Evolutionary conservation across 2,888 invertebrate species (phyloP).

Genomic region (Apocheima hispidaria): DNA sequence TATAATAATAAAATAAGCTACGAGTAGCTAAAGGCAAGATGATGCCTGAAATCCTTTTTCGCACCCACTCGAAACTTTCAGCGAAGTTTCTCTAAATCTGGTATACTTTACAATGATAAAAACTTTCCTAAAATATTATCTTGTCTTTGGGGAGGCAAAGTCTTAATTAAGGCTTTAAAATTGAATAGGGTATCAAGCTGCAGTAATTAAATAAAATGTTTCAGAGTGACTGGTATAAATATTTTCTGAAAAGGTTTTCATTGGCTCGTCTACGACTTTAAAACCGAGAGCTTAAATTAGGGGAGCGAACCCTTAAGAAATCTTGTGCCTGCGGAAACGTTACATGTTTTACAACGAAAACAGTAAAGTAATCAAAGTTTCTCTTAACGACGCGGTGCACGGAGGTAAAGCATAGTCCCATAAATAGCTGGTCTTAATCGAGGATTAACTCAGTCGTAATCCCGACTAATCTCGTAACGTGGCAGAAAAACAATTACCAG

Average conservation of each 20-base stretch:
- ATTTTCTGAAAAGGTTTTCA: constrained; percentile 1
- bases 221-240: background rate
- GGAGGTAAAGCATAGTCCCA: constrained; percentile 3
- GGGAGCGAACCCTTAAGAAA: too few species aligned
- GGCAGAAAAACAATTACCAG: constrained; percentile 26
- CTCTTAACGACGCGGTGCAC: constrained; percentile 8
- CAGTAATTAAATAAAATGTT: constrained; percentile 13
- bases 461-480: constrained; percentile 19
- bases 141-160: constrained; percentile 12
- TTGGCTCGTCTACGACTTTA: background rate
- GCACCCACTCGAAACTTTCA: constrained; percentile 1
- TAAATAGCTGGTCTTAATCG: constrained; percentile 22
- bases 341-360: background rate
- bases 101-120: background rate
- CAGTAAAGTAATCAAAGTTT: constrained; percentile 1
- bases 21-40: too few species aligned
- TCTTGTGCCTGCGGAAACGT: background rate
- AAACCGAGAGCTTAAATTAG: too few species aligned
- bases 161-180: constrained; percentile 16
- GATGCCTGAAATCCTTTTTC: background rate
- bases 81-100: background rate
- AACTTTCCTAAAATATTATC: constrained; percentile 7
- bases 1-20: too few species aligned
- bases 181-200: constrained; percentile 14
- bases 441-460: constrained; percentile 25